phyloP scores from a whole-genome alignment of 2,797 vertebrate genomes.

The Onychomys leucogaster region DNA sequence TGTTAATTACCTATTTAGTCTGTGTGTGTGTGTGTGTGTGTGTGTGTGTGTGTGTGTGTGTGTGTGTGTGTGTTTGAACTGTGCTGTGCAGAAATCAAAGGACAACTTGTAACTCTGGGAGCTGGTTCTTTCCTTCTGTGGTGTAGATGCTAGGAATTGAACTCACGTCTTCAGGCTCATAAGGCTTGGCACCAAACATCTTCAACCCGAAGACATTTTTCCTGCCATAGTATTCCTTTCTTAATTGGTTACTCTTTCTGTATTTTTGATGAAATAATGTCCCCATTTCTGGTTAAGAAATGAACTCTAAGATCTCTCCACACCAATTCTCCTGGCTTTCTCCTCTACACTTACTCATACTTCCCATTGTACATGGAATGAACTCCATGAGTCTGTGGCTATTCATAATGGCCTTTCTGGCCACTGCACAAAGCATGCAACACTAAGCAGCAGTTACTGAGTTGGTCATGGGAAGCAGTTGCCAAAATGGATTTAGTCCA shows the following conservation, averaged over 20 bases:
- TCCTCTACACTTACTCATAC: neutral
- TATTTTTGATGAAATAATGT: neutral
- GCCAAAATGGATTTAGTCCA: neutral
- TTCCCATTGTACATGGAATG: neutral
- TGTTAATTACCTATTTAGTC: neutral
- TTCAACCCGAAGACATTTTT: neutral
- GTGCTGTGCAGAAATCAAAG: neutral
- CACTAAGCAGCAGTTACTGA: neutral
- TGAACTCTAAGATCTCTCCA: neutral
- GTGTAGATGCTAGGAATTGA: neutral
- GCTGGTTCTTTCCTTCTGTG: neutral
- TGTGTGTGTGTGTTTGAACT: neutral
- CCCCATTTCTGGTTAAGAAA: neutral
- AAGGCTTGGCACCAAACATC: neutral
- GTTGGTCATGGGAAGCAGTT: neutral
- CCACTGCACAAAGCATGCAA: neutral
- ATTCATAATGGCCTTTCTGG: neutral
- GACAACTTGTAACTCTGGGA: neutral
- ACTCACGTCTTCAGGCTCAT: accelerated
- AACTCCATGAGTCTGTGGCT: neutral
- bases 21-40: neutral
- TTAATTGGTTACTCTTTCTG: neutral
- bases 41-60: too few species aligned
- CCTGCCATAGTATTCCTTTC: neutral
- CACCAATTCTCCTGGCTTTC: neutral